A percentile compares a stretch with the other conserved stretches of the same genome.
Evolutionary conservation across 2,113 vertebrate genomes (phyloP).

Genomic region (Sinosuthora webbiana): DNA sequence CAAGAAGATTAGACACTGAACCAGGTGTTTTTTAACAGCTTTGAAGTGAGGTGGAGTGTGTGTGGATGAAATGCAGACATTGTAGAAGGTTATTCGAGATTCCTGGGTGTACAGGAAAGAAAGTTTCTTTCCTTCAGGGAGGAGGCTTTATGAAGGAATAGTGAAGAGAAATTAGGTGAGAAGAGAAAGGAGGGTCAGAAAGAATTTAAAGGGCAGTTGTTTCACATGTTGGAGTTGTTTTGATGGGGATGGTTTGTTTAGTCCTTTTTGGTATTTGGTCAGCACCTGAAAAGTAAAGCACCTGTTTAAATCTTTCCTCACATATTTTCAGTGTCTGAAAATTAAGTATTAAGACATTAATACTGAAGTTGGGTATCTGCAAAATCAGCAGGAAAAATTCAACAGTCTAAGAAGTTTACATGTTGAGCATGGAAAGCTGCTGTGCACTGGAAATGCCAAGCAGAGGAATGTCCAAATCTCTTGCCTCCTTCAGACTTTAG

Average conservation of each 20-base stretch:
- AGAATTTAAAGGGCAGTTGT: not conserved
- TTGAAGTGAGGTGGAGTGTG: not conserved
- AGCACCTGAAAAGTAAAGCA: not conserved
- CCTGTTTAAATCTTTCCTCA: not conserved
- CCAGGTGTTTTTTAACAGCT: not conserved
- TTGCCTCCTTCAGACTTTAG: not conserved
- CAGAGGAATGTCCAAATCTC: not conserved
- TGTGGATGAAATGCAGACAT: not conserved
- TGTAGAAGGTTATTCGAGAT: not conserved
- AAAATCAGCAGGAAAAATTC: not conserved
- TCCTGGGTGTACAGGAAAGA: not conserved
- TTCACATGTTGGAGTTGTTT: not conserved
- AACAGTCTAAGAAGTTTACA: not conserved
- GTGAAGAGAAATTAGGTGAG: constrained; percentile 3
- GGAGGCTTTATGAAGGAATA: not conserved
- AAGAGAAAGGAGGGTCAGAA: not conserved
- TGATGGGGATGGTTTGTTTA: not conserved
- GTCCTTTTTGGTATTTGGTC: not conserved
- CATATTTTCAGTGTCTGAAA: not conserved
- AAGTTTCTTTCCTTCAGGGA: not conserved
- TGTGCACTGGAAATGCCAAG: not conserved
- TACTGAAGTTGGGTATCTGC: not conserved
- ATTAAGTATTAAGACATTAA: not conserved
- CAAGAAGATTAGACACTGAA: not conserved
- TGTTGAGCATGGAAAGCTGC: not conserved